Conservation (phyloP, 2,113 vertebrate genomes). For the Murina feae region DNA sequence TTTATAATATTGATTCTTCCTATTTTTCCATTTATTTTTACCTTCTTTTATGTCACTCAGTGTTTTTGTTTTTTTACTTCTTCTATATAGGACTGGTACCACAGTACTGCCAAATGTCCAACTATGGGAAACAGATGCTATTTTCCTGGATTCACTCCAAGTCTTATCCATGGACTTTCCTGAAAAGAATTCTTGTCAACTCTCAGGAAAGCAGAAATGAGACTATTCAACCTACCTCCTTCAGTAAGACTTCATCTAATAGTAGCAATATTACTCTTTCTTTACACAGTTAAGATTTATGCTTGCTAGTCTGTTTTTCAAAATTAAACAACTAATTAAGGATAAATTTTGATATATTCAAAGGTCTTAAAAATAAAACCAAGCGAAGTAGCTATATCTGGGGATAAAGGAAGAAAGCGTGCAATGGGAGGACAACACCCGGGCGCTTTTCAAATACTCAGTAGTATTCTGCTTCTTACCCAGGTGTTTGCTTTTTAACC, state of each 20-base stretch:
- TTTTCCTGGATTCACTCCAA: not conserved
- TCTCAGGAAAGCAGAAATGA: not conserved
- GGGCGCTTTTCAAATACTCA: not conserved
- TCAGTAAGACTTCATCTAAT: not conserved
- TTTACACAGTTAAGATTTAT: slow-evolving; percentile 26
- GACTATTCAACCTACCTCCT: not conserved
- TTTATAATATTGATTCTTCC: not conserved
- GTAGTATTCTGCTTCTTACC: not conserved
- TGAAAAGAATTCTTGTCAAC: not conserved
- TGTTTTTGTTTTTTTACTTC: not conserved
- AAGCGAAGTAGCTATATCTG: not conserved
- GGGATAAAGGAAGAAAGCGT: not conserved
- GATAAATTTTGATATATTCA: not conserved
- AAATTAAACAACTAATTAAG: slow-evolving; percentile 15
- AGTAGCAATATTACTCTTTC: not conserved
- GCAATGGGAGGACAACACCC: not conserved
- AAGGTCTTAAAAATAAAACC: slow-evolving; percentile 21
- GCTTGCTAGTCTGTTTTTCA: slow-evolving; percentile 15
- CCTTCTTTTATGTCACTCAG: not conserved
- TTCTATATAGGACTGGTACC: not conserved
- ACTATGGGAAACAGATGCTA: not conserved
- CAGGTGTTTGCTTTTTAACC: not conserved
- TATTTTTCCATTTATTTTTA: slow-evolving; percentile 9
- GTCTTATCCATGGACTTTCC: not conserved
- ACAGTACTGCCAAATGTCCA: not conserved